Percentiles rank a stretch among this genome's conserved stretches.
These are phyloP conservation scores for Picathartes gymnocephalus DNA, from an alignment of 2,113 vertebrate species.

Conservation along the genomic window DNA sequence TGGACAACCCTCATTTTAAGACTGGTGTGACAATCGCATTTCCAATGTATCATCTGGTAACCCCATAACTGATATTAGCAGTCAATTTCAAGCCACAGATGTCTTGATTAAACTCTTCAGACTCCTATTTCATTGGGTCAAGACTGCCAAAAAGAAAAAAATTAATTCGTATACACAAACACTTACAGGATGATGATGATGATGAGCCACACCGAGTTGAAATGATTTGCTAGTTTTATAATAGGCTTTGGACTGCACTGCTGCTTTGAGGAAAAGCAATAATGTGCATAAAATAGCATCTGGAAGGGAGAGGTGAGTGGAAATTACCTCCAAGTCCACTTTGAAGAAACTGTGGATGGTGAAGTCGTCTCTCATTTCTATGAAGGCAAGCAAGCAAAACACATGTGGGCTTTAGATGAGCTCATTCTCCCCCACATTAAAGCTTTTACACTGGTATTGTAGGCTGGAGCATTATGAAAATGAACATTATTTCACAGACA, in stretches of 20 bases:
- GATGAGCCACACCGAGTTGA: neutral
- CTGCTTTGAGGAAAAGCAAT: neutral
- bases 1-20: neutral
- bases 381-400: neutral
- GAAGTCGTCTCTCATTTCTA: neutral
- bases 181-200: neutral
- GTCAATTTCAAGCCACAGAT: neutral
- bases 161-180: neutral
- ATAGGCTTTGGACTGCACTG: neutral
- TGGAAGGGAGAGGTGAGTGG: neutral
- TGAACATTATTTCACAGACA: neutral
- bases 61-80: neutral
- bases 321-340: neutral
- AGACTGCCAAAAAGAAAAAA: neutral
- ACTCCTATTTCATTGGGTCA: neutral
- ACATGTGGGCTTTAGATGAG: fast-evolving
- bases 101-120: neutral
- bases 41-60: neutral
- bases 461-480: neutral
- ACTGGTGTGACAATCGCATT: neutral
- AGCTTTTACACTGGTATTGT: neutral
- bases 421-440: neutral
- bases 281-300: neutral
- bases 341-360: neutral
- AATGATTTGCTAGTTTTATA: neutral